phyloP scores from a whole-genome alignment of 2,113 vertebrate species.

The Lathamus discolor region DNA sequence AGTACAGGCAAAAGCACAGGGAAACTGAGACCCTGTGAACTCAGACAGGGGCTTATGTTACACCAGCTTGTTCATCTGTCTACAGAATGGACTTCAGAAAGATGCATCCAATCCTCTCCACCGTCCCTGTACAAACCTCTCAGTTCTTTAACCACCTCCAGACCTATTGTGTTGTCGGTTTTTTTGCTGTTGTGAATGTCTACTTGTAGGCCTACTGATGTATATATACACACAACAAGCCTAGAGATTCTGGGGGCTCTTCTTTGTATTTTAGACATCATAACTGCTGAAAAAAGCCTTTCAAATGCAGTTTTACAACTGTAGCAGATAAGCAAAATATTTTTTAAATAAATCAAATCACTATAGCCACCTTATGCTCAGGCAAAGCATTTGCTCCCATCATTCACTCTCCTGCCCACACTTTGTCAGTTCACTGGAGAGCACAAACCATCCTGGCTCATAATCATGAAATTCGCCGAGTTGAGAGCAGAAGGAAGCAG shows the following conservation, averaged over 20 bases:
- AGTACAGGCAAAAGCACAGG: not conserved
- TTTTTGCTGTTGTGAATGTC: not conserved
- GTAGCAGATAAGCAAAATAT: not conserved
- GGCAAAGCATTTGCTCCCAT: not conserved
- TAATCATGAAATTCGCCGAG: not conserved
- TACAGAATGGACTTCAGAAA: not conserved
- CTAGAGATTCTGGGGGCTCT: not conserved
- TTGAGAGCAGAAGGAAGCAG: not conserved
- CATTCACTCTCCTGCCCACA: not conserved
- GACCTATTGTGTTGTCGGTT: rapidly evolving
- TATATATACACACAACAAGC: not conserved
- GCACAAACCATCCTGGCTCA: not conserved
- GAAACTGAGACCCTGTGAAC: rapidly evolving
- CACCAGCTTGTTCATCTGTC: not conserved
- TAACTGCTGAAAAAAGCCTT: not conserved
- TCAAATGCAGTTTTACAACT: not conserved
- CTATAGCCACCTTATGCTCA: not conserved
- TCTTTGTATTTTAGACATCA: not conserved
- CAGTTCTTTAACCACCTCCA: not conserved
- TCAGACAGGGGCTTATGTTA: rapidly evolving
- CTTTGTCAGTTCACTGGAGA: not conserved
- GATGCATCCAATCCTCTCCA: not conserved
- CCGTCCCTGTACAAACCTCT: not conserved
- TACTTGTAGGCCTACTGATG: not conserved
- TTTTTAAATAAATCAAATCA: not conserved